Base-by-base conservation (phyloP, 2,797 vertebrate species). In the Pangasius sanitwongsei region DNA sequence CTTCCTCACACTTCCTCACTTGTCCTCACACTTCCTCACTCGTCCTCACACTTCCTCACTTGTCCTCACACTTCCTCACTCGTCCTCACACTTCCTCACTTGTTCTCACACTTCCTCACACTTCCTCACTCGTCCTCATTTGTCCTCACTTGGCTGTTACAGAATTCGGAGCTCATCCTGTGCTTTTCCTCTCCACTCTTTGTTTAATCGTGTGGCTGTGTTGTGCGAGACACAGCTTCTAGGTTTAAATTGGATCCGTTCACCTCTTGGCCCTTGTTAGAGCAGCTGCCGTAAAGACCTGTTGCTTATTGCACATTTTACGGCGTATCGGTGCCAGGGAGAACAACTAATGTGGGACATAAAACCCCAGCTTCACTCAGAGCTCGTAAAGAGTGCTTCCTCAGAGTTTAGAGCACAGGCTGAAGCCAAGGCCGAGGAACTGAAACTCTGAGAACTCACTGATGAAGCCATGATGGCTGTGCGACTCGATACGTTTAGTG, bases 191-290 rank as follows among this genome's bases (percentile, higher is more conserved):
- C n/a, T 55, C 20, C 7, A 9, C 59, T 44, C 59, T 1, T 12
- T 34, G 83, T 55, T 53, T 85, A 37, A 55, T 57, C 7, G n/a
- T 4, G 37, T n/a, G 37, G 37, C 31, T 23, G 18, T 34, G n/a
- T 37, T 23, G 48, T 55, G 31, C 12, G 28, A 67, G 28, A 28
- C 23, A 4, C 34, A 63, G 23, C 34, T 67, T 84, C 44, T 20
- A 28, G 67, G 67, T 85, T 85, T 72, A 85, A 67, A 55, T 85
- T 72, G 67, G 84, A 72, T 70, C 23, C n/a, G n/a, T 70, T 85
- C 84, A 85, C 67, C 89, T 87, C 75, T 86, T 84, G 93, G 88
- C 92, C 67, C 50, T 37, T 28, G 84, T 85, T 72, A 85, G 67
- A 85, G 20, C n/a, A 37, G 65, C 67, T 8, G 84, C 34, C 1